phyloP scores from a whole-genome alignment of 1,140 invertebrate genomes.

The Physella acuta region DNA sequence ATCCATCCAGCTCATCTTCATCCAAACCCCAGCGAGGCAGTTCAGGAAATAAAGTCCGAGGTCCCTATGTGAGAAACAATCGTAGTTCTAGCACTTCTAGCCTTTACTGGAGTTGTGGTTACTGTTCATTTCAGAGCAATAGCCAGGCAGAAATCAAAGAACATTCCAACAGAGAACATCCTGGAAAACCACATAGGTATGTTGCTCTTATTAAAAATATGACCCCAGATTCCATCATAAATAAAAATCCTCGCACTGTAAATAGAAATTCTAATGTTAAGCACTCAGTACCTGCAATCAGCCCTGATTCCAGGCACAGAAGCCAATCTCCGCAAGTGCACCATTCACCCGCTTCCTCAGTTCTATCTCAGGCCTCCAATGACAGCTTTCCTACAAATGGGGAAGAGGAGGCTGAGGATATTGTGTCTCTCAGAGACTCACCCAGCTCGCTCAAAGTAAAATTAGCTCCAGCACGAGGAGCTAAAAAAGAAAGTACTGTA shows the following conservation, averaged over 20 bases:
- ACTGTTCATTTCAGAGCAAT: slow-evolving; percentile 46
- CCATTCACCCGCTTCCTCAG: neutral
- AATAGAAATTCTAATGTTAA: slow-evolving; percentile 1
- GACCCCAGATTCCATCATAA: slow-evolving; percentile 25
- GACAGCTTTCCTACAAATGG: slow-evolving; percentile 17
- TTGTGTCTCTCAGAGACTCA: slow-evolving; percentile 35
- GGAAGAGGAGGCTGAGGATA: slow-evolving; percentile 30
- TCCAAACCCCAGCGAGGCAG: neutral
- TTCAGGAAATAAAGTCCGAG: neutral
- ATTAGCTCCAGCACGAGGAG: neutral
- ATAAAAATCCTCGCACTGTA: no score
- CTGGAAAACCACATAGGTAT: slow-evolving; percentile 45
- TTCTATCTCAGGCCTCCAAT: neutral
- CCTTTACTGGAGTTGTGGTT: slow-evolving; percentile 53
- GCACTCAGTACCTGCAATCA: neutral
- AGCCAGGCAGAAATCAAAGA: slow-evolving; percentile 47
- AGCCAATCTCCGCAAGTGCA: slow-evolving; percentile 1
- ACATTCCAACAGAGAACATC: slow-evolving; percentile 42
- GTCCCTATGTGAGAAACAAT: neutral
- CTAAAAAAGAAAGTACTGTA: slow-evolving; percentile 20
- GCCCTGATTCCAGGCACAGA: neutral
- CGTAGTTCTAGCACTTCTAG: slow-evolving; percentile 35
- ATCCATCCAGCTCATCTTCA: neutral
- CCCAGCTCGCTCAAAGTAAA: slow-evolving; percentile 21
- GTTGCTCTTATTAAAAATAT: slow-evolving; percentile 46